Evolutionary conservation across 2,888 invertebrate species (phyloP), one percentile per base, ranked within the genome.

Genomic region (Leistus spinibarbis): DNA sequence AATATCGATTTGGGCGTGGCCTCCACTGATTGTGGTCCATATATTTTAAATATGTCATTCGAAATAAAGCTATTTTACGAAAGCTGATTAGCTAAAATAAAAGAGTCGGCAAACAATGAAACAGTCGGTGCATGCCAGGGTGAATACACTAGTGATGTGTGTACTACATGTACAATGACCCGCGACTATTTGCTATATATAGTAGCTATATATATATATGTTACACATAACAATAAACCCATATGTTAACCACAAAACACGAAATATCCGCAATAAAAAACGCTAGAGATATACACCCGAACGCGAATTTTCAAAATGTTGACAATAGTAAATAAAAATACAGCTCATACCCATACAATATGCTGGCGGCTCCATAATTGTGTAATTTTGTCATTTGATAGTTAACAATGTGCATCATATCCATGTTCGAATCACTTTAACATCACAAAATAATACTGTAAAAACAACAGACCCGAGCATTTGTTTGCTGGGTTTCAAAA

Each of bases 361-460:
- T 76, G 83, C 80, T 78, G 83, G 79, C 79, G 82, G 80, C 81
- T 84, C 84, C 84, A 84, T 84, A 81, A 82, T 82, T 81, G 80
- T 79, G 76, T 64, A 72, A 76, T 69, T 79, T 76, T 78, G 79
- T 77, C 77, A 71, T 77, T 79, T 67, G 60, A 53, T 73, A 60
- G 27, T 60, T 66, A 73, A 73, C 73, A 66, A 60, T 60, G 67
- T 67, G 67, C 73, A 73, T 73, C 62, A 73, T 73, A 67, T 66
- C 62, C 67, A 73, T 66, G 40, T 72, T 73, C 57, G 40, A 40
- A 73, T 57, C 66, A 73, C 40, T 10, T 67, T 73, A 67, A 67
- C 73, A 67, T 73, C 73, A 73, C 73, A 73, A 65, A 67, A 60
- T 73, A 73, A 73, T 67, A 73, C 73, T 62, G 56, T 20, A 27